Evolutionary conservation across 2,797 vertebrate genomes (phyloP).

Genomic region (Coregonus ussuriensis): DNA sequence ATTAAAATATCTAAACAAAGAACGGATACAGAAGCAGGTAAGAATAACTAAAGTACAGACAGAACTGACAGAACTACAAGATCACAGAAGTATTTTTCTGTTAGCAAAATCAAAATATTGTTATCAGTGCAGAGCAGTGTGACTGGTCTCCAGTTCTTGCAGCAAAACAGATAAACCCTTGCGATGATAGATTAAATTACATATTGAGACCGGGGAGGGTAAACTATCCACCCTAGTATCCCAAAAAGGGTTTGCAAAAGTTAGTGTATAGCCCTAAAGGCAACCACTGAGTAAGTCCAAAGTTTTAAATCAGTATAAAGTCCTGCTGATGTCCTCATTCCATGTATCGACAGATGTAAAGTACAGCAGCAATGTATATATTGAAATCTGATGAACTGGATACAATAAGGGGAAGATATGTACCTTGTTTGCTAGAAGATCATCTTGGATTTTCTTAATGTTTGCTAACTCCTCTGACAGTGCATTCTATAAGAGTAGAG

Average conservation of each 20-base stretch:
- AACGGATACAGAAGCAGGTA: not conserved
- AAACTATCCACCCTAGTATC: not conserved
- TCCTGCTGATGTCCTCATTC: not conserved
- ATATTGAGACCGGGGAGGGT: not conserved
- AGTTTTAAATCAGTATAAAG: not conserved
- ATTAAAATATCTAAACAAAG: not conserved
- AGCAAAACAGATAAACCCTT: not conserved
- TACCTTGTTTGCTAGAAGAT: constrained; percentile 90
- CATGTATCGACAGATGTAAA: not conserved
- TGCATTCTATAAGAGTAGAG: constrained; percentile 77
- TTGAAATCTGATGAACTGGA: not conserved
- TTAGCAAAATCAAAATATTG: not conserved
- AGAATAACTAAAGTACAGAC: not conserved
- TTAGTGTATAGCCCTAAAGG: not conserved
- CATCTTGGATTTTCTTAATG: constrained; percentile 95
- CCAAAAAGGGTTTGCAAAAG: not conserved
- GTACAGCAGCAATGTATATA: not conserved
- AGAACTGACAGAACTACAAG: not conserved
- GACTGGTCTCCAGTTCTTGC: not conserved
- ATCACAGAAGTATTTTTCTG: not conserved
- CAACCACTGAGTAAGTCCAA: not conserved
- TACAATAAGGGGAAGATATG: not conserved
- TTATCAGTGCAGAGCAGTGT: not conserved
- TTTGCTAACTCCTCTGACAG: constrained; percentile 91
- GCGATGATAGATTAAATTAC: not conserved